A percentile compares a stretch with the other conserved stretches of the same genome.
These are phyloP conservation scores for Hiodon alosoides DNA, from an alignment of 2,113 vertebrate genomes.

Conservation along the genomic window DNA sequence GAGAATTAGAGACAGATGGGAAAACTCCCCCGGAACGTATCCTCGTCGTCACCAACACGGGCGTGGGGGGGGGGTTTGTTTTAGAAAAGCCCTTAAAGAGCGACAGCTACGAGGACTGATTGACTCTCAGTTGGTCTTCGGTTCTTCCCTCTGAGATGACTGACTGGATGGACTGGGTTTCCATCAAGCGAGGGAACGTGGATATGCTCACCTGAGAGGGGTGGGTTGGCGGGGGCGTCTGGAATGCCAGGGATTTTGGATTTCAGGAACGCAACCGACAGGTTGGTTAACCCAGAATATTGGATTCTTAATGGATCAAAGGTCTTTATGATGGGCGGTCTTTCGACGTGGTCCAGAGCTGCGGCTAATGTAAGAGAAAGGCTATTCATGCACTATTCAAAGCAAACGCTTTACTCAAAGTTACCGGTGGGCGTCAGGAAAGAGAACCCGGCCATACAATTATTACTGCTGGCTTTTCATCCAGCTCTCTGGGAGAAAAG, in stretches of 20 bases:
- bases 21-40: slow-evolving; percentile 23
- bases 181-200: slow-evolving; percentile 34
- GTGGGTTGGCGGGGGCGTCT: no score
- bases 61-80: no score
- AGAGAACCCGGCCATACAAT: slow-evolving; percentile 32
- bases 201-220: neutral
- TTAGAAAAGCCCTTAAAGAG: neutral
- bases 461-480: neutral
- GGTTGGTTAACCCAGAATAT: slow-evolving; percentile 1
- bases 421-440: slow-evolving; percentile 35
- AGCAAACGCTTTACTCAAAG: slow-evolving; percentile 25
- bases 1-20: neutral
- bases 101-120: slow-evolving; percentile 57
- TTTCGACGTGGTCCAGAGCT: no score
- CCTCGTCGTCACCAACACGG: no score
- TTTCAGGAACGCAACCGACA: neutral
- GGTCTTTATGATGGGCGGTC: slow-evolving; percentile 15
- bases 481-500: slow-evolving; percentile 25
- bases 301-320: slow-evolving; percentile 6
- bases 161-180: slow-evolving; percentile 52
- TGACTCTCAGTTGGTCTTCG: slow-evolving; percentile 63
- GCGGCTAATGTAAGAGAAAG: neutral
- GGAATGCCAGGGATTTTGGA: neutral
- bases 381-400: slow-evolving; percentile 31
- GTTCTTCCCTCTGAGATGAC: slow-evolving; percentile 30